These are phyloP conservation scores for Channa striata DNA, from an alignment of 2,797 vertebrate species.

Conservation along the genomic window DNA sequence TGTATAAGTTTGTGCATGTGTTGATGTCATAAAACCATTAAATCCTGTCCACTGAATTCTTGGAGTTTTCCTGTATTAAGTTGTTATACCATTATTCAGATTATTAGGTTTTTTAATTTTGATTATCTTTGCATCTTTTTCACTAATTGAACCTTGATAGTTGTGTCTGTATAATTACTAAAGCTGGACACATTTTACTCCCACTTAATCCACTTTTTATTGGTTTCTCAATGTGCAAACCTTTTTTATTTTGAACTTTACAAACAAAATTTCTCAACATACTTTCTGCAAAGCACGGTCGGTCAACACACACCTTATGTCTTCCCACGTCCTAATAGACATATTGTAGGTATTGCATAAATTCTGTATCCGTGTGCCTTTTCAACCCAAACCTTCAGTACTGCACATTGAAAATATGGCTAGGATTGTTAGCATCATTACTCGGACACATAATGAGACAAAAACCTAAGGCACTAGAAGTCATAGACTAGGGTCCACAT, in stretches of 20 bases:
- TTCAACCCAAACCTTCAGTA: conserved; percentile 40
- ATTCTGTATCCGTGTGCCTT: conserved; percentile 39
- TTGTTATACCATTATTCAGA: no score
- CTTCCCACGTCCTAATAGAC: conserved; percentile 28
- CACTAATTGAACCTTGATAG: neutral
- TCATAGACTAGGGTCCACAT: conserved; percentile 54
- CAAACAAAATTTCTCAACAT: conserved; percentile 34
- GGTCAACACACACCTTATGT: conserved; percentile 25
- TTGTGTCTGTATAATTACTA: neutral
- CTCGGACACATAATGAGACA: conserved; percentile 66
- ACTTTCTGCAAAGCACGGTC: conserved; percentile 21
- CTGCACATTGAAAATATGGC: conserved; percentile 74
- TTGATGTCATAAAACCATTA: no score
- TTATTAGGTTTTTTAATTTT: no score
- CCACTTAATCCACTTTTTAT: conserved; percentile 59
- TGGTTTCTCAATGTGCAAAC: conserved; percentile 65
- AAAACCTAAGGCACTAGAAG: conserved; percentile 74
- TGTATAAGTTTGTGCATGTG: no score
- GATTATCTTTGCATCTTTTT: no score
- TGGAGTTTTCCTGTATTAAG: no score
- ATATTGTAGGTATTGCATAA: conserved; percentile 46
- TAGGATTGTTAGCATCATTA: conserved; percentile 77
- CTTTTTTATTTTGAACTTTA: conserved; percentile 39
- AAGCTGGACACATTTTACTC: conserved; percentile 31
- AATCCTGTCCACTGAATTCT: no score